These are phyloP conservation scores for Chelmon rostratus DNA, from an alignment of 2,797 vertebrate genomes.

Conservation along the genomic window DNA sequence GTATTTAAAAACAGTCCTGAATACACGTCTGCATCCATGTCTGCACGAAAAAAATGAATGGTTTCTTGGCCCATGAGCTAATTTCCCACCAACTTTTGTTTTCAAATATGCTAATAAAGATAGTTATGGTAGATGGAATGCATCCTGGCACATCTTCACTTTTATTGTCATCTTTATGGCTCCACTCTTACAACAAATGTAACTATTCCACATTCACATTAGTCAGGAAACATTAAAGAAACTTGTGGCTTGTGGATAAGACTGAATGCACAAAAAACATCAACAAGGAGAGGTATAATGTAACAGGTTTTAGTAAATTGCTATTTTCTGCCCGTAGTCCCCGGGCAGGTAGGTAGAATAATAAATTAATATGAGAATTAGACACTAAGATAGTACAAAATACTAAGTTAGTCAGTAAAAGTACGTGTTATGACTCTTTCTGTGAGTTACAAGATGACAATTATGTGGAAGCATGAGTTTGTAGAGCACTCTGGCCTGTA, in stretches of 20 bases:
- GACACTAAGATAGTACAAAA: too few species aligned
- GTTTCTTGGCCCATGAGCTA: too few species aligned
- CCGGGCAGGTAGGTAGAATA: too few species aligned
- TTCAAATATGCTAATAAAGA: not conserved
- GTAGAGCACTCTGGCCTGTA: not conserved
- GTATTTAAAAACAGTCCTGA: not conserved
- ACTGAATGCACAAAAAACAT: too few species aligned
- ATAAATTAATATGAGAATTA: too few species aligned
- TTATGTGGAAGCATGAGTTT: not conserved
- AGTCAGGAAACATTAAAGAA: not conserved
- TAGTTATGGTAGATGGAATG: not conserved
- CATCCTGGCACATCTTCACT: not conserved
- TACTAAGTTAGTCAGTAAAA: too few species aligned
- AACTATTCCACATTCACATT: slow-evolving; percentile 3
- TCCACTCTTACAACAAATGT: not conserved
- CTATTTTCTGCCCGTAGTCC: too few species aligned
- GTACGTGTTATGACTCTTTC: too few species aligned
- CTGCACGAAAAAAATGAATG: not conserved
- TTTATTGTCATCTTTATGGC: not conserved
- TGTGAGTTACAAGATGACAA: not conserved
- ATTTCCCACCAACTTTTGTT: not conserved
- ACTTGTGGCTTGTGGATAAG: not conserved
- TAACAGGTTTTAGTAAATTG: too few species aligned
- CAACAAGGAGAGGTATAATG: too few species aligned
- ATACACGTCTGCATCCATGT: not conserved